These are phyloP conservation scores for Pluvianellus socialis DNA, from an alignment of 2,113 vertebrate genomes.

Conservation along the genomic window DNA sequence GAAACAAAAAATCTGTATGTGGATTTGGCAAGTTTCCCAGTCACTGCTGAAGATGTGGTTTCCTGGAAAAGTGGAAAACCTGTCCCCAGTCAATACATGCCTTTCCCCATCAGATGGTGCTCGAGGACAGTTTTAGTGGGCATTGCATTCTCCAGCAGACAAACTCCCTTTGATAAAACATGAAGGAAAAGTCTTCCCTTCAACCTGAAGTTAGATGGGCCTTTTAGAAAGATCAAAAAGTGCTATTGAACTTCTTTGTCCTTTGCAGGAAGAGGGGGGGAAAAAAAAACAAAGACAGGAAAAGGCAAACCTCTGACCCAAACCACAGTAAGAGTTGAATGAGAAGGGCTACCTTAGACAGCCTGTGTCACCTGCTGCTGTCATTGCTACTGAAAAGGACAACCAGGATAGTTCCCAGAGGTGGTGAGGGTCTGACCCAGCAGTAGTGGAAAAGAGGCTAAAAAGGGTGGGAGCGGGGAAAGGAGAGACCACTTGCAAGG, in stretches of 20 bases:
- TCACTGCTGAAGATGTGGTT: background rate
- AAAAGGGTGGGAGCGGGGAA: background rate
- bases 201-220: background rate
- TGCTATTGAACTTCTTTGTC: background rate
- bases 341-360: background rate
- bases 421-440: background rate
- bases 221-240: background rate
- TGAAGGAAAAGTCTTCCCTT: background rate
- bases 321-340: background rate
- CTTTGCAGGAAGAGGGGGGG: background rate
- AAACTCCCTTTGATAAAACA: background rate
- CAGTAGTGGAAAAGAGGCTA: background rate
- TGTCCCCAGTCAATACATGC: background rate
- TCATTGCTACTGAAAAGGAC: background rate
- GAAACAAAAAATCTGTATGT: background rate
- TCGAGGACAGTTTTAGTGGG: conserved; percentile 35
- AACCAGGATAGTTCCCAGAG: background rate
- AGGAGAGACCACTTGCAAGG: background rate
- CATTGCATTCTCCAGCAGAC: background rate
- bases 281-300: background rate
- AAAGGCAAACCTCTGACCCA: background rate
- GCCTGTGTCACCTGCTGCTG: background rate
- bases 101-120: conserved; percentile 67
- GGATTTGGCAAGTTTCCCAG: background rate
- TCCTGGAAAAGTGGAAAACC: background rate